Conservation (phyloP, 2,113 vertebrate genomes). For the Phaethornis superciliosus region DNA sequence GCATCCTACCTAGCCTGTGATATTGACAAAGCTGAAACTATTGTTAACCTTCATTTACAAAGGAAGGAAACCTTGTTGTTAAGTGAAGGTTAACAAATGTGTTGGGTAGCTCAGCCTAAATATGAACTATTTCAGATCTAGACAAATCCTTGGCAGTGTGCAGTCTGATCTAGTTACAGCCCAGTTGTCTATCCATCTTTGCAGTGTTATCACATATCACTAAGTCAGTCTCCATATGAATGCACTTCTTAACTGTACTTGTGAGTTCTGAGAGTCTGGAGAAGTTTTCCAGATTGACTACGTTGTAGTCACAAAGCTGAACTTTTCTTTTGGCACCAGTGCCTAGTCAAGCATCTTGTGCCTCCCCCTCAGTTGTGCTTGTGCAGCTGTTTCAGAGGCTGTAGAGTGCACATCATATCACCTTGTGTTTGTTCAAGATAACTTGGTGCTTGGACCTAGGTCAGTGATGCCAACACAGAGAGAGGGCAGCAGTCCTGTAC, state of each 20-base stretch:
- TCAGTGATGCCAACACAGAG: background rate
- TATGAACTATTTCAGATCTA: background rate
- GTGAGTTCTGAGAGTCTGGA: background rate
- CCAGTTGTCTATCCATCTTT: constrained; percentile 48
- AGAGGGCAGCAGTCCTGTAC: background rate
- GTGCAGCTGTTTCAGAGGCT: background rate
- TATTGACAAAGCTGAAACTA: background rate
- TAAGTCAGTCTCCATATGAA: constrained; percentile 8
- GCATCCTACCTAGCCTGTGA: background rate
- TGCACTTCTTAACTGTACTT: background rate
- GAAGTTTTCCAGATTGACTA: background rate
- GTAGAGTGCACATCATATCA: background rate
- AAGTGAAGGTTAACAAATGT: constrained; percentile 21
- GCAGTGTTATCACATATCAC: constrained; percentile 55
- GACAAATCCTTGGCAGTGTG: constrained; percentile 19
- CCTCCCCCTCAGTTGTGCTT: background rate
- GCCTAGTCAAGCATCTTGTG: background rate
- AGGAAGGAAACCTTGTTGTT: background rate
- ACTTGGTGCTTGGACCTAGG: background rate
- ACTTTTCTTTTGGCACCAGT: background rate
- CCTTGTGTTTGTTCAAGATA: background rate
- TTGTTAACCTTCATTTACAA: background rate
- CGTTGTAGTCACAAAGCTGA: background rate
- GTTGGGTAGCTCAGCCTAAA: background rate
- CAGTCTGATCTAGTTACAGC: constrained; percentile 34